Evolutionary conservation across 2,888 invertebrate genomes (phyloP).

Genomic region (Drosophila subsilvestris): DNA sequence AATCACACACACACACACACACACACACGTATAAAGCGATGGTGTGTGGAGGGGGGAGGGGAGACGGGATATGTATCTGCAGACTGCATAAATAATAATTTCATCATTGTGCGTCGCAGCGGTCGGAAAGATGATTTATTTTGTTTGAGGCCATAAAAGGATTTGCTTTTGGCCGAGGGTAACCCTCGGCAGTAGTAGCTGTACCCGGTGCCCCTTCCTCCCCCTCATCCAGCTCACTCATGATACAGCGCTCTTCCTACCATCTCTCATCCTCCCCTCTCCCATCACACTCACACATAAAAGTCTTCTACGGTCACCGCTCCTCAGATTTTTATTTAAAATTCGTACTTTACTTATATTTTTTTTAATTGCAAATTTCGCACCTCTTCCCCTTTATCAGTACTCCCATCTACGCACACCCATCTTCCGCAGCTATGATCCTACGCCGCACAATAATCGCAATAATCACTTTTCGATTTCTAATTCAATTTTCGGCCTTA

Average conservation of each 20-base stretch:
- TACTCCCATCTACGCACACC: too few species aligned
- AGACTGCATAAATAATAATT: constrained; percentile 81
- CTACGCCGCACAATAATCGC: too few species aligned
- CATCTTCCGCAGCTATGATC: too few species aligned
- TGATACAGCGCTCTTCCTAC: not conserved
- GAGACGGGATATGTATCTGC: constrained; percentile 3
- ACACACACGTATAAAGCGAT: too few species aligned
- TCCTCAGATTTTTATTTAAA: not conserved
- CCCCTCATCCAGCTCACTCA: not conserved
- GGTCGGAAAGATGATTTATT: constrained; percentile 77
- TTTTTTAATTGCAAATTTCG: not conserved
- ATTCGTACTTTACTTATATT: not conserved
- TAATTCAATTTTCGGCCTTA: constrained; percentile 71
- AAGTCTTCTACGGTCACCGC: too few species aligned
- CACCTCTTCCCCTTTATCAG: too few species aligned
- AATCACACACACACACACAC: not conserved
- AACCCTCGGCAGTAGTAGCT: constrained; percentile 3
- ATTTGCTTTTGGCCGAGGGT: constrained; percentile 50
- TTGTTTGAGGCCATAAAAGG: constrained; percentile 72
- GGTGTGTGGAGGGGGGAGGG: not conserved
- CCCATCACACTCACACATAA: too few species aligned
- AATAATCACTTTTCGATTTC: constrained; percentile 53
- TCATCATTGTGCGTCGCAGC: constrained; percentile 80
- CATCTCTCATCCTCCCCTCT: not conserved
- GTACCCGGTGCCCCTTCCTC: not conserved